These are phyloP conservation scores for Saguinus midas DNA, from an alignment of 2,113 vertebrate species.

Conservation along the genomic window DNA sequence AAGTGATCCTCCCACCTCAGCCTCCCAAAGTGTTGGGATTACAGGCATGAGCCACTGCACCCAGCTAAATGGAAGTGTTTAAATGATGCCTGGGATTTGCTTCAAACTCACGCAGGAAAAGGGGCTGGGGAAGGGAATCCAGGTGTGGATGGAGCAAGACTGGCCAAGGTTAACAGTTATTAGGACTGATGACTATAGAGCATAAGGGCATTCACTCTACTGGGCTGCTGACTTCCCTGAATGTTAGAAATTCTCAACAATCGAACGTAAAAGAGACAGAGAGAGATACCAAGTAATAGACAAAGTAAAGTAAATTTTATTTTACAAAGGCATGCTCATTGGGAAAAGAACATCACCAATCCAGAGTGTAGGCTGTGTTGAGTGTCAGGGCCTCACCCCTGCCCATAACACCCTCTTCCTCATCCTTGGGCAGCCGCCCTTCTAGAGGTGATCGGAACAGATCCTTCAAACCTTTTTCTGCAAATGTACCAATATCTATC, in stretches of 20 bases:
- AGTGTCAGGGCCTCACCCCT: fast-evolving
- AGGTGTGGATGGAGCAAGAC: not conserved
- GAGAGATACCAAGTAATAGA: not conserved
- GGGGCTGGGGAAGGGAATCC: not conserved
- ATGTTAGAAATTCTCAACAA: not conserved
- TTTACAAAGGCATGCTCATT: not conserved
- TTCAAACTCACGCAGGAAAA: not conserved
- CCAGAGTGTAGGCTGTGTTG: not conserved
- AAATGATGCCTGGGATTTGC: not conserved
- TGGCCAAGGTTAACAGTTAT: not conserved
- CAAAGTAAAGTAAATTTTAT: not conserved
- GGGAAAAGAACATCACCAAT: not conserved
- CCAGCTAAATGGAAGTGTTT: not conserved
- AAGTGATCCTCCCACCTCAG: too few relatives aligned
- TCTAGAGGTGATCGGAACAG: fast-evolving
- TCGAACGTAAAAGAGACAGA: not conserved
- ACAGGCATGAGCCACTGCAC: too few relatives aligned
- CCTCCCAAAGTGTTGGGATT: too few relatives aligned
- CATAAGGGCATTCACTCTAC: fast-evolving
- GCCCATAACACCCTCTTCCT: too few relatives aligned
- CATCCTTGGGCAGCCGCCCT: not conserved
- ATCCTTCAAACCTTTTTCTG: not conserved
- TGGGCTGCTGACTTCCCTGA: not conserved
- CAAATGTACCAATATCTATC: not conserved
- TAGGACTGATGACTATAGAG: not conserved